phyloP scores from a whole-genome alignment of 1,140 invertebrate species.

The Cephus cinctus region DNA sequence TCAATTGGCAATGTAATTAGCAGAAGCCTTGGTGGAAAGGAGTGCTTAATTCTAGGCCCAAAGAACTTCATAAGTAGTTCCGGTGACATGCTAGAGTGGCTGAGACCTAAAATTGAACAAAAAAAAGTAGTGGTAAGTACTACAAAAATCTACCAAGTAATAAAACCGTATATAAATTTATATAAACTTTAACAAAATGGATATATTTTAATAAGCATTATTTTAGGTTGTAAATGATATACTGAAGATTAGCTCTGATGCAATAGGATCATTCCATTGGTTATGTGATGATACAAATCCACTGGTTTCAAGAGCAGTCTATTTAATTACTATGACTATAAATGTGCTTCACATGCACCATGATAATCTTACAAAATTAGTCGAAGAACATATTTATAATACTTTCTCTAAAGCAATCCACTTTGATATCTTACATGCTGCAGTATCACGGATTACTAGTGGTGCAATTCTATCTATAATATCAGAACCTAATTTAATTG shows the following conservation, averaged over 20 bases:
- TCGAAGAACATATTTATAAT: conserved; percentile 29
- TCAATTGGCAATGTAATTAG: conserved; percentile 29
- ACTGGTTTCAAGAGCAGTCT: conserved; percentile 32
- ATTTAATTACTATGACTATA: conserved; percentile 37
- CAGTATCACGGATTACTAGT: conserved; percentile 44
- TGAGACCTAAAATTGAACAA: conserved; percentile 16
- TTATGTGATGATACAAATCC: conserved; percentile 42
- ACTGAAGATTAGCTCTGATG: conserved; percentile 24
- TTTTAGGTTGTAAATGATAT: conserved; percentile 18
- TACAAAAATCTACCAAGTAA: no score
- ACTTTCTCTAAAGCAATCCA: conserved; percentile 35
- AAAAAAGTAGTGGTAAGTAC: conserved; percentile 39
- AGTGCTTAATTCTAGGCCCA: conserved; percentile 25
- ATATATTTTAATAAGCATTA: no score
- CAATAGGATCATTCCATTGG: conserved; percentile 41
- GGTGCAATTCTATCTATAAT: conserved; percentile 31
- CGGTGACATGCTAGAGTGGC: conserved; percentile 27
- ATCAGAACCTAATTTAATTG: conserved; percentile 30
- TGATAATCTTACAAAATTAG: conserved; percentile 21
- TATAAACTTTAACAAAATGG: no score
- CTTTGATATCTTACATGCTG: conserved; percentile 31
- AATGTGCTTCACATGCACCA: conserved; percentile 19
- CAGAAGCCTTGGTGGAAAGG: conserved; percentile 22
- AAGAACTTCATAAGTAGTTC: conserved; percentile 30
- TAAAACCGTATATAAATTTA: no score